These are phyloP conservation scores for Knipowitschia caucasica DNA, from an alignment of 2,797 vertebrate genomes.

Conservation along the genomic window DNA sequence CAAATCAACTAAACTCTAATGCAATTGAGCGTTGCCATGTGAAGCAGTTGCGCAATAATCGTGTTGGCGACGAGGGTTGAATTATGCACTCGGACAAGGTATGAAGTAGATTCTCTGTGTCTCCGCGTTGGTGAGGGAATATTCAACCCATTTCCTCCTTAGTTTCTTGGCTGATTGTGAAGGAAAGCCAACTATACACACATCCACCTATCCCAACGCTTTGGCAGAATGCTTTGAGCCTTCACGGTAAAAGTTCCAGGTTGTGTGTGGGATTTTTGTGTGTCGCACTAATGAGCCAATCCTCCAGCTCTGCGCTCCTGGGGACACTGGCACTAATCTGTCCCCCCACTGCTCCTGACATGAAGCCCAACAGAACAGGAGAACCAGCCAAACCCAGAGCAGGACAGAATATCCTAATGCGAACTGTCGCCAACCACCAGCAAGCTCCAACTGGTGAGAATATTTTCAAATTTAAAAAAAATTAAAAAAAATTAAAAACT, in stretches of 20 bases:
- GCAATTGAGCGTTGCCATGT: too few relatives aligned
- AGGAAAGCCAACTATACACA: not conserved
- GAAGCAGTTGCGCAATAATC: not conserved
- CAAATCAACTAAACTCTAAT: too few relatives aligned
- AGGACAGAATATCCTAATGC: not conserved
- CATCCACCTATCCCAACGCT: not conserved
- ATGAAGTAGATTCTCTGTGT: not conserved
- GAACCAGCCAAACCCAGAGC: not conserved
- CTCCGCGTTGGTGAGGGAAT: not conserved
- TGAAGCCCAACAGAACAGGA: not conserved
- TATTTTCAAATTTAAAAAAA: conserved; percentile 2
- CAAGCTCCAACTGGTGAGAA: not conserved
- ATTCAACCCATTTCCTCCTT: too few relatives aligned
- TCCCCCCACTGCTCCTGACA: conserved; percentile 5
- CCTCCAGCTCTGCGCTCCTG: not conserved
- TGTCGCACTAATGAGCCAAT: not conserved
- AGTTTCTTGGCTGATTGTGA: not conserved
- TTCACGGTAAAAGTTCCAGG: not conserved
- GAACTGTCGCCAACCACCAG: not conserved
- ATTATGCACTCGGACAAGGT: not conserved
- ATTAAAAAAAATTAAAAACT: too few relatives aligned
- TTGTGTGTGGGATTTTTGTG: conserved; percentile 1
- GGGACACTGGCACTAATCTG: not conserved
- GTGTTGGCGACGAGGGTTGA: not conserved
- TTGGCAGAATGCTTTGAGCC: not conserved